A percentile compares a stretch with the other conserved stretches of the same genome.
These are phyloP conservation scores for honey bee (Apis mellifera) DNA, from an alignment of 1,140 invertebrate genomes.

Conservation along the genomic window DNA sequence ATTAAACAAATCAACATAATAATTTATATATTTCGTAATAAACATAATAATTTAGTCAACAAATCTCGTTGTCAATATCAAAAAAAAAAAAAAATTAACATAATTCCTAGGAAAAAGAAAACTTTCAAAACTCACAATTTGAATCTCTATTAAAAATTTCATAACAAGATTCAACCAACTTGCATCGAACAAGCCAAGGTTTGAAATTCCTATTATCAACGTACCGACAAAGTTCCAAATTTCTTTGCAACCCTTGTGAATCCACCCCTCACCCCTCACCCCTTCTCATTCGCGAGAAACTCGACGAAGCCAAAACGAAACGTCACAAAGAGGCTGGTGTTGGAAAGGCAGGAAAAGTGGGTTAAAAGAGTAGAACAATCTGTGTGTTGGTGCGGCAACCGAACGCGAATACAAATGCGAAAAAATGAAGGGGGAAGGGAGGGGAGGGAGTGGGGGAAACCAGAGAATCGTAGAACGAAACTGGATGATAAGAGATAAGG, in stretches of 20 bases:
- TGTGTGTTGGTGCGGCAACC: background rate
- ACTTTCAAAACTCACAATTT: too few relatives aligned
- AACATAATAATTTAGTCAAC: too few relatives aligned
- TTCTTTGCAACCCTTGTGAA: background rate
- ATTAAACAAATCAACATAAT: too few relatives aligned
- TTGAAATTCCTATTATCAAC: too few relatives aligned
- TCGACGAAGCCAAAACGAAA: background rate
- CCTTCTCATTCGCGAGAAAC: background rate
- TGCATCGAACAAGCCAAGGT: too few relatives aligned
- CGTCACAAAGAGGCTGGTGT: background rate
- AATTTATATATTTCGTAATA: too few relatives aligned
- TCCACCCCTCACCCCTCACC: too few relatives aligned
- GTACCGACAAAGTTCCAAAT: background rate
- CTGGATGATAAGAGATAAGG: conserved; percentile 27
- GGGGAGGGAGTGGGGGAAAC: background rate
- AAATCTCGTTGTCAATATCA: too few relatives aligned
- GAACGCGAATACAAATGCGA: conserved; percentile 23
- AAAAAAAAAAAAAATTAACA: too few relatives aligned
- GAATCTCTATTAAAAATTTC: too few relatives aligned
- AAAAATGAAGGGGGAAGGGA: background rate
- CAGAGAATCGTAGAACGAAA: background rate
- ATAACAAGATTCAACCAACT: too few relatives aligned
- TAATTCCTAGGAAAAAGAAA: too few relatives aligned
- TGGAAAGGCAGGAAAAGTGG: conserved; percentile 3
- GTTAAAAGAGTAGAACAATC: background rate